These are phyloP conservation scores for Drosophila rhopaloa DNA, from an alignment of 1,140 invertebrate species.

Conservation along the genomic window DNA sequence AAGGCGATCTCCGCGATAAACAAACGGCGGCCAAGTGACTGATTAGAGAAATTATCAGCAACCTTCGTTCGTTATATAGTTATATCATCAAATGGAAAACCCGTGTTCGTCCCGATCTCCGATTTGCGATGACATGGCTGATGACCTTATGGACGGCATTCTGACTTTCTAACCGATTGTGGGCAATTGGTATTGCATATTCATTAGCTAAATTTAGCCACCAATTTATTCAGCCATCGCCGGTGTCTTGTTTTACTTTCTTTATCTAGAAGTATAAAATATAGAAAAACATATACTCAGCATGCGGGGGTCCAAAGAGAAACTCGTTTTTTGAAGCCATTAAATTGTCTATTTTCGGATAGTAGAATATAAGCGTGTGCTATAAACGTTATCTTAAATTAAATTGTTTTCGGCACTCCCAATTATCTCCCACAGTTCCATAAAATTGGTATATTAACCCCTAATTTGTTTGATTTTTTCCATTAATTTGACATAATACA, in stretches of 20 bases:
- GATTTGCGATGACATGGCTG: constrained; percentile 20
- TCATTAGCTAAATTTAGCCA: constrained; percentile 14
- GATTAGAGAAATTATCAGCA: constrained; percentile 73
- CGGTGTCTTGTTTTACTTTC: constrained; percentile 37
- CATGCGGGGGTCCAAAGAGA: constrained; percentile 8
- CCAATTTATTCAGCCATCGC: constrained; percentile 32
- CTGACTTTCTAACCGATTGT: constrained; percentile 37
- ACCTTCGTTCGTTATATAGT: constrained; percentile 54
- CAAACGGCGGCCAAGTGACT: constrained; percentile 57
- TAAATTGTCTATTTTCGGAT: constrained; percentile 34
- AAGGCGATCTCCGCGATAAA: constrained; percentile 56
- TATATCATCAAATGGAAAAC: constrained; percentile 68
- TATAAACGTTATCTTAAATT: constrained; percentile 35
- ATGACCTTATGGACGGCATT: constrained; percentile 32
- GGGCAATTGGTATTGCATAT: constrained; percentile 30
- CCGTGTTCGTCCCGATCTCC: constrained; percentile 48
- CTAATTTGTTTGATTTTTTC: background rate
- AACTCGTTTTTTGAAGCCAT: constrained; percentile 35
- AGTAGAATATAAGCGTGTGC: constrained; percentile 27
- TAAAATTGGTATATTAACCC: background rate
- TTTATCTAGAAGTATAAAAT: constrained; percentile 15
- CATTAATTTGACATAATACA: background rate
- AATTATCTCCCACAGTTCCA: constrained; percentile 7
- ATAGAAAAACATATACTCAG: constrained; percentile 14
- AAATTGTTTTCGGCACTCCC: constrained; percentile 25